Conservation (phyloP, 2,797 vertebrate species). For the Rhynchotus rufescens region DNA sequence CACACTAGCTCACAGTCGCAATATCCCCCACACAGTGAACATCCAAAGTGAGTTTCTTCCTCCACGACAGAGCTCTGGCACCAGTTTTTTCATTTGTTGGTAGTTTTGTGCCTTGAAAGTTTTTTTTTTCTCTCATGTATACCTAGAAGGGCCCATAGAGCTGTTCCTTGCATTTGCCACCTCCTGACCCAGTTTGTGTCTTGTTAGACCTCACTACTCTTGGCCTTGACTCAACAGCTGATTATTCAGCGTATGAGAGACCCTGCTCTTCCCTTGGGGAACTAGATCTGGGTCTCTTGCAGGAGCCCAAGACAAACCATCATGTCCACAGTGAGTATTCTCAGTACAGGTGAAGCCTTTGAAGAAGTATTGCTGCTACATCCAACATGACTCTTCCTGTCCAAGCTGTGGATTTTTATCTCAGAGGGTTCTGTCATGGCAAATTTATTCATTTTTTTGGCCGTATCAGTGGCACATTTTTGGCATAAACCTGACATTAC, state of each 20-base stretch:
- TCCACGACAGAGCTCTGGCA: background rate
- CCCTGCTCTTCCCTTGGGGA: background rate
- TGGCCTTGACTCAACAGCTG: background rate
- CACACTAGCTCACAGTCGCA: background rate
- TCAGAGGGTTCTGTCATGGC: background rate
- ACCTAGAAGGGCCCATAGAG: background rate
- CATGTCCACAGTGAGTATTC: background rate
- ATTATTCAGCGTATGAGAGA: background rate
- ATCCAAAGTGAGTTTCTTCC: background rate
- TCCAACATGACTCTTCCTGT: background rate
- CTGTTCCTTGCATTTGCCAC: background rate
- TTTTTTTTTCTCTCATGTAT: background rate
- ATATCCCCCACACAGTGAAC: fast-evolving
- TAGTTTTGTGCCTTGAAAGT: background rate
- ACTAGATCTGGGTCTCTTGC: background rate
- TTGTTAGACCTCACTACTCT: background rate
- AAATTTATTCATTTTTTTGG: background rate
- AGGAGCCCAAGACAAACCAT: background rate
- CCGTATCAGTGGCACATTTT: background rate
- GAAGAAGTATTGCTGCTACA: background rate
- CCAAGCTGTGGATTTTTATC: background rate
- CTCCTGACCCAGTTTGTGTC: background rate
- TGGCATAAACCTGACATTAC: background rate
- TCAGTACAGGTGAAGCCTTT: background rate
- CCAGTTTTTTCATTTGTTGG: background rate